These are phyloP conservation scores for Drosophila tani DNA, from an alignment of 1,140 invertebrate genomes.

Conservation along the genomic window DNA sequence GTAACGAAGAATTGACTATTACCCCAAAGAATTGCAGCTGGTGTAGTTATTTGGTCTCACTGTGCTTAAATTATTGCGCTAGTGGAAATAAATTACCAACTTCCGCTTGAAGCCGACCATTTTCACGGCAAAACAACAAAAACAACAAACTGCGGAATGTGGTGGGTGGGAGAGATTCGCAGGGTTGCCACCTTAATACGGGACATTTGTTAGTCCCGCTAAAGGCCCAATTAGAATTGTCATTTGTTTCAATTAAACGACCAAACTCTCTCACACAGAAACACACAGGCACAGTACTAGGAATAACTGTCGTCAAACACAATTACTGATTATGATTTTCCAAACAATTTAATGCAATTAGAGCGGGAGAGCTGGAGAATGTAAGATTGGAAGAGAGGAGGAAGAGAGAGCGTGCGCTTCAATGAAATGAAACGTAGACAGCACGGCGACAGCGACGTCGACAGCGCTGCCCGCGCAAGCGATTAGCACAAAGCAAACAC, in stretches of 20 bases:
- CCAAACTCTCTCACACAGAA: slow-evolving; percentile 28
- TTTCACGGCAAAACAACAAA: slow-evolving; percentile 34
- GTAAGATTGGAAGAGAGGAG: slow-evolving; percentile 12
- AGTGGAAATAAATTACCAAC: slow-evolving; percentile 66
- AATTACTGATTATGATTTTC: slow-evolving; percentile 82
- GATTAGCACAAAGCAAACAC: slow-evolving; percentile 67
- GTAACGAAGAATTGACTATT: background rate
- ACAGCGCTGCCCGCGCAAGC: slow-evolving; percentile 67
- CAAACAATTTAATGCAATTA: slow-evolving; percentile 84
- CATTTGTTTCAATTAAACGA: slow-evolving; percentile 63
- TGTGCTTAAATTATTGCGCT: slow-evolving; percentile 54
- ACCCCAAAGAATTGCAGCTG: background rate
- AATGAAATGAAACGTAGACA: slow-evolving; percentile 72
- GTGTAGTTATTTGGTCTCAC: slow-evolving; percentile 21
- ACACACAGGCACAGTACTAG: slow-evolving; percentile 22
- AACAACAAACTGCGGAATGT: slow-evolving; percentile 31
- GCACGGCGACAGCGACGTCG: slow-evolving; percentile 62
- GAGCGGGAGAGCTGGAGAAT: slow-evolving; percentile 24
- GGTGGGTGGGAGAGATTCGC: slow-evolving; percentile 27
- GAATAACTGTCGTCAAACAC: slow-evolving; percentile 76
- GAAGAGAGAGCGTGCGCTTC: slow-evolving; percentile 60
- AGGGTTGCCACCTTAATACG: slow-evolving; percentile 58
- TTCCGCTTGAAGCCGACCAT: slow-evolving; percentile 60
- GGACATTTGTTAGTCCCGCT: slow-evolving; percentile 41
- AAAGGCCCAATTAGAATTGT: slow-evolving; percentile 63